phyloP scores from a whole-genome alignment of 2,888 invertebrate species.

The Cantharis lateralis region DNA sequence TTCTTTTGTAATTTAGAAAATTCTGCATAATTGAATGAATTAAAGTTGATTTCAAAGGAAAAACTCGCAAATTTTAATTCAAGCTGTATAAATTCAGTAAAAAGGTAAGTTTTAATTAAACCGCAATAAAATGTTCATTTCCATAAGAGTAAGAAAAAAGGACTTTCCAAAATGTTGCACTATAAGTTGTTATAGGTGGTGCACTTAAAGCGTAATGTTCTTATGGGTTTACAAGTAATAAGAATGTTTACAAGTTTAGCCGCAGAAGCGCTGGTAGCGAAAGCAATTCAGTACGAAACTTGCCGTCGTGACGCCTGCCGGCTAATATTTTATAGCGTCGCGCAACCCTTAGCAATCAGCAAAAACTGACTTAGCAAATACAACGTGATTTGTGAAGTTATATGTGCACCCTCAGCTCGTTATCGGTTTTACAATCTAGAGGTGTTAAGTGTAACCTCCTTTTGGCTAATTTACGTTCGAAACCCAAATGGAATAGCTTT shows the following conservation, averaged over 20 bases:
- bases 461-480: background rate
- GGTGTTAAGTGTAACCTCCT: slow-evolving; percentile 17
- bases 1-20: background rate
- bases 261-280: slow-evolving; percentile 27
- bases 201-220: slow-evolving; percentile 20
- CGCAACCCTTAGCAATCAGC: slow-evolving; percentile 27
- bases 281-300: slow-evolving; percentile 22
- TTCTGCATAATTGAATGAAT: background rate
- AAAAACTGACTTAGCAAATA: slow-evolving; percentile 24
- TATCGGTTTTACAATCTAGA: slow-evolving; percentile 16
- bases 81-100: background rate
- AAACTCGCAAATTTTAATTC: background rate
- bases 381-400: slow-evolving; percentile 14
- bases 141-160: background rate
- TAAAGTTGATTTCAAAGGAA: background rate
- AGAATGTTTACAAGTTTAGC: slow-evolving; percentile 27
- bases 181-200: slow-evolving; percentile 8
- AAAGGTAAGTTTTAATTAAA: background rate
- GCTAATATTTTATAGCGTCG: slow-evolving; percentile 23
- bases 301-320: slow-evolving; percentile 29
- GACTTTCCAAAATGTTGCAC: background rate
- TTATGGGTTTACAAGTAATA: slow-evolving; percentile 27
- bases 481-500: background rate
- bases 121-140: background rate
- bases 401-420: slow-evolving; percentile 13